Conservation (phyloP, 2,888 invertebrate species). For the Hoplodrina blanda region DNA sequence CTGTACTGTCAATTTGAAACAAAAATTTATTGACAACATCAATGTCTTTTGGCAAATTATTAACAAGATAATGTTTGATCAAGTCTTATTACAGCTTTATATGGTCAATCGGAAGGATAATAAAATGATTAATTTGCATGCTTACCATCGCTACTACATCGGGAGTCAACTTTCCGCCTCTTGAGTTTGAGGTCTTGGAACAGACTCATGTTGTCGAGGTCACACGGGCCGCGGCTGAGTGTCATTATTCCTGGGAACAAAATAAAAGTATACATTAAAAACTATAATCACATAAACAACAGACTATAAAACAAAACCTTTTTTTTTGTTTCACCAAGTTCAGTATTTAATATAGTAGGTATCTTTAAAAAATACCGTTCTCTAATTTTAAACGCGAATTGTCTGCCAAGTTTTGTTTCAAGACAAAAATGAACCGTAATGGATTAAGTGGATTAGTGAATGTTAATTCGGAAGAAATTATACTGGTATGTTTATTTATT, state of each 20-base stretch:
- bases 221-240: constrained; percentile 99
- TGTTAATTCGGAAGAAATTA: constrained; percentile 17
- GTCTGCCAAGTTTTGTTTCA: constrained; percentile 49
- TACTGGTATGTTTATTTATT: neutral
- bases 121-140: constrained; percentile 32
- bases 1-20: constrained; percentile 11
- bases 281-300: neutral
- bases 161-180: constrained; percentile 99
- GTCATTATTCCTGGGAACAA: constrained; percentile 97
- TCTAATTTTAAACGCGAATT: constrained; percentile 37
- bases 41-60: constrained; percentile 30
- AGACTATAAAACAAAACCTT: neutral
- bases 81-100: constrained; percentile 9
- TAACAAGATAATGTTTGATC: constrained; percentile 9
- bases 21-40: constrained; percentile 13
- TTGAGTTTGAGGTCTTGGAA: constrained; percentile 99
- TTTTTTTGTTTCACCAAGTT: constrained; percentile 25
- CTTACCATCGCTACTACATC: constrained; percentile 98
- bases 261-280: constrained; percentile 58
- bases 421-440: constrained; percentile 27
- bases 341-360: constrained; percentile 17
- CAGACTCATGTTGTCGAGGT: constrained; percentile 99
- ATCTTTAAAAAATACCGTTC: constrained; percentile 16
- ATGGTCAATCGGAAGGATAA: constrained; percentile 43
- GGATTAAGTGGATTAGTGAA: constrained; percentile 41